phyloP scores from a whole-genome alignment of 1,140 invertebrate species.

The Tetraneura akinire region DNA sequence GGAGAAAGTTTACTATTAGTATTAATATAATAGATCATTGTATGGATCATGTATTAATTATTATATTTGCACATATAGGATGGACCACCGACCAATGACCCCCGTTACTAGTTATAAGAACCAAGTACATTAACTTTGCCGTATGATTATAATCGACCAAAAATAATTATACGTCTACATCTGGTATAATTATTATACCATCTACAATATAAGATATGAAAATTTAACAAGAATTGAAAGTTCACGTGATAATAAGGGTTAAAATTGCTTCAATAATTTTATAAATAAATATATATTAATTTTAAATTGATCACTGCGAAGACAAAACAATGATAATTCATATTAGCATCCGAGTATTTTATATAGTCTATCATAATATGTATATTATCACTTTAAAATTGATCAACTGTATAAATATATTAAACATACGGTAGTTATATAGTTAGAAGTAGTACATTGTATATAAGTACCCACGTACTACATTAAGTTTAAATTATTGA shows the following conservation, averaged over 20 bases:
- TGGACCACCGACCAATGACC: neutral
- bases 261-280: too few species aligned
- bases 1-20: slow-evolving; percentile 6
- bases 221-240: neutral
- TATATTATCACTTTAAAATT: too few species aligned
- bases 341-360: neutral
- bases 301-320: neutral
- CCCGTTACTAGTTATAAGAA: neutral
- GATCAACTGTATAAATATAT: neutral
- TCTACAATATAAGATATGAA: neutral
- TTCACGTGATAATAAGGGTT: neutral
- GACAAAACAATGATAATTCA: neutral
- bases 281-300: neutral
- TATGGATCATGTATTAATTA: slow-evolving; percentile 27
- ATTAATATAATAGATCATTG: slow-evolving; percentile 2
- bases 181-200: neutral
- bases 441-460: neutral
- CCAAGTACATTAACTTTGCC: neutral
- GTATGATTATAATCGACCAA: neutral
- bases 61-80: neutral
- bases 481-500: neutral
- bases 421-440: neutral
- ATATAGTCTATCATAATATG: neutral
- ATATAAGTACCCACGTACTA: slow-evolving; percentile 1
- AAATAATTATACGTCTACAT: too few species aligned